These are phyloP conservation scores for Apostichopus japonicus DNA, from an alignment of 35 echinoderm and acorn worm genomes.

Conservation along the genomic window DNA sequence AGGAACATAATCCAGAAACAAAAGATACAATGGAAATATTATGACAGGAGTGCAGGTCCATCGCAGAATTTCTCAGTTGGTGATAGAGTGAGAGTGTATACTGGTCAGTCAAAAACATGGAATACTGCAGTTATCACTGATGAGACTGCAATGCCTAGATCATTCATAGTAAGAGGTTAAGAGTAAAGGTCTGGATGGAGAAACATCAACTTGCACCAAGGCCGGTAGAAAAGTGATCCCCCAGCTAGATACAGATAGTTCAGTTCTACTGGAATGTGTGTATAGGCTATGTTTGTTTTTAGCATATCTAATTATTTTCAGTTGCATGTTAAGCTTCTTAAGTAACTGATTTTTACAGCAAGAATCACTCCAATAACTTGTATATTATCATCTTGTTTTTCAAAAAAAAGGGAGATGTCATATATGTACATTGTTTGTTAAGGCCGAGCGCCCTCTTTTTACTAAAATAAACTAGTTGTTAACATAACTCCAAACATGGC, in stretches of 20 bases:
- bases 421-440: background rate
- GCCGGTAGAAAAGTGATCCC: conserved; percentile 11
- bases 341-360: no score
- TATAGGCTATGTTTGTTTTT: no score
- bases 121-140: conserved; percentile 4
- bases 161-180: background rate
- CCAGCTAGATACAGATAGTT: conserved; percentile 41
- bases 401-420: conserved; percentile 6
- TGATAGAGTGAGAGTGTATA: conserved; percentile 1
- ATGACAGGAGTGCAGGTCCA: background rate
- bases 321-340: no score
- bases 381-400: background rate
- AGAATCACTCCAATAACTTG: no score
- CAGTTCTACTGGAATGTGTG: background rate
- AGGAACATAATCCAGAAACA: background rate
- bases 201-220: background rate
- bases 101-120: background rate
- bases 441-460: background rate
- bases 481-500: no score
- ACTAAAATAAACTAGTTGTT: background rate
- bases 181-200: background rate
- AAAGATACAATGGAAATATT: conserved; percentile 29
- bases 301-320: no score
- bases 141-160: background rate
- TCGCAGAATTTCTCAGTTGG: background rate